These are phyloP conservation scores for Carterocephalus palaemon DNA, from an alignment of 2,888 invertebrate genomes.

Conservation along the genomic window DNA sequence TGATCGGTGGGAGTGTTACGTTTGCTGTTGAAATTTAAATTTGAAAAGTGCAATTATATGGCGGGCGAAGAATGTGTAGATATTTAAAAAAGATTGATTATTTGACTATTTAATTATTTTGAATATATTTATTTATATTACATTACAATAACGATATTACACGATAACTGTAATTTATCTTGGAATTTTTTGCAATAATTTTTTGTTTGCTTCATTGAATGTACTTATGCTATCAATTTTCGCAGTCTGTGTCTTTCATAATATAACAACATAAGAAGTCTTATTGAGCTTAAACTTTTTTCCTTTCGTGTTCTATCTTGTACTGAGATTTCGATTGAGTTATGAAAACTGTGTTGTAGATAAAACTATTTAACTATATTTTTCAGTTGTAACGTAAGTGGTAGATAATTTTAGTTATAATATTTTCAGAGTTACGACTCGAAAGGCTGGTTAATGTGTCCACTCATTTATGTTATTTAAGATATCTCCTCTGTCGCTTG, in stretches of 20 bases:
- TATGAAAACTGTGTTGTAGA: slow-evolving; percentile 20
- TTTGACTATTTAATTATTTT: slow-evolving; percentile 18
- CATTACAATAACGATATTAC: slow-evolving; percentile 1
- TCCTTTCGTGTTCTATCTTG: no score
- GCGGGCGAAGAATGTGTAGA: slow-evolving; percentile 30
- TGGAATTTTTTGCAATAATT: slow-evolving; percentile 14
- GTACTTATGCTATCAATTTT: slow-evolving; percentile 17
- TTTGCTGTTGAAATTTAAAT: slow-evolving; percentile 7
- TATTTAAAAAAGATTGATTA: slow-evolving; percentile 30
- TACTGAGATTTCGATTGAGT: slow-evolving; percentile 10
- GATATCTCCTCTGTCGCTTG: slow-evolving; percentile 31
- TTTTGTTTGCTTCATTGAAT: slow-evolving; percentile 12
- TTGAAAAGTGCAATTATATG: slow-evolving; percentile 32
- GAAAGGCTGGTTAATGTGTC: slow-evolving; percentile 73
- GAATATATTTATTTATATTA: slow-evolving; percentile 20
- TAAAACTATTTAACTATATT: slow-evolving; percentile 33
- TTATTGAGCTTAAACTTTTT: no score
- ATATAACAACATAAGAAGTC: no score
- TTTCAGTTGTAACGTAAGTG: slow-evolving; percentile 53
- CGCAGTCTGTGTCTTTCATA: background rate
- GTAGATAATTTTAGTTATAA: slow-evolving; percentile 49
- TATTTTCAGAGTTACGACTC: slow-evolving; percentile 55
- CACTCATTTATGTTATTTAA: slow-evolving; percentile 58
- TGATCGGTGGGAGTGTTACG: slow-evolving; percentile 2
- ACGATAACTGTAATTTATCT: slow-evolving; percentile 4